Conservation (phyloP, 2,797 vertebrate genomes). For the Sebastes iracundus region DNA sequence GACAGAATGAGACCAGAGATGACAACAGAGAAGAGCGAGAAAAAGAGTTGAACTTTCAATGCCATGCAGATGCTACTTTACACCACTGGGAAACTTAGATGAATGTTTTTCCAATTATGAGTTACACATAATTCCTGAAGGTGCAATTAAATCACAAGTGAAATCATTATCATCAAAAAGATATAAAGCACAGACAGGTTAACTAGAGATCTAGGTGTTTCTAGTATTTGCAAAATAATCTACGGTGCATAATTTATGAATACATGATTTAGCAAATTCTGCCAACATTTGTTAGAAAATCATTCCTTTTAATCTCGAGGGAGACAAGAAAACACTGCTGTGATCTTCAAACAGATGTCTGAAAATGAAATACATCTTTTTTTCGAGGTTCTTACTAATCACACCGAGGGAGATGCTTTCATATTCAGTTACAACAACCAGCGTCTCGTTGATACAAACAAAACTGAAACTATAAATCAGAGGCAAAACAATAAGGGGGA, state of each 20-base stretch:
- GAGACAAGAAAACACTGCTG: constrained; percentile 56
- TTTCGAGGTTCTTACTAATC: constrained; percentile 66
- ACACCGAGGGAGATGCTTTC: constrained; percentile 73
- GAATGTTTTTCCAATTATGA: constrained; percentile 55
- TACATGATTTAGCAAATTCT: constrained; percentile 51
- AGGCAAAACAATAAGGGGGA: constrained; percentile 47
- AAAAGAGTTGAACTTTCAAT: constrained; percentile 42
- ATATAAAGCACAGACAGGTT: constrained; percentile 56
- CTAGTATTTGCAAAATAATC: constrained; percentile 53
- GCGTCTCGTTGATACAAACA: constrained; percentile 47
- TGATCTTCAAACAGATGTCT: constrained; percentile 71
- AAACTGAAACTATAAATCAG: constrained; percentile 53
- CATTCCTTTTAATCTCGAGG: constrained; percentile 65
- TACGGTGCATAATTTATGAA: constrained; percentile 62
- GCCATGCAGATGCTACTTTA: constrained; percentile 23
- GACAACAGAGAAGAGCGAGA: constrained; percentile 42
- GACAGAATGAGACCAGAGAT: constrained; percentile 49
- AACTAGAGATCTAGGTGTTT: constrained; percentile 59
- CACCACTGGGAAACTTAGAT: constrained; percentile 33
- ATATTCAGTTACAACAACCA: constrained; percentile 62
- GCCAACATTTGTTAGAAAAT: constrained; percentile 62
- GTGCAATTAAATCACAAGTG: constrained; percentile 55
- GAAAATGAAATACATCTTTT: constrained; percentile 69
- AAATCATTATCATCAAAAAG: constrained; percentile 47
- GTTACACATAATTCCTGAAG: constrained; percentile 46